Conservation (phyloP, 2,888 invertebrate genomes). For the Caenorhabditis sp. region DNA sequence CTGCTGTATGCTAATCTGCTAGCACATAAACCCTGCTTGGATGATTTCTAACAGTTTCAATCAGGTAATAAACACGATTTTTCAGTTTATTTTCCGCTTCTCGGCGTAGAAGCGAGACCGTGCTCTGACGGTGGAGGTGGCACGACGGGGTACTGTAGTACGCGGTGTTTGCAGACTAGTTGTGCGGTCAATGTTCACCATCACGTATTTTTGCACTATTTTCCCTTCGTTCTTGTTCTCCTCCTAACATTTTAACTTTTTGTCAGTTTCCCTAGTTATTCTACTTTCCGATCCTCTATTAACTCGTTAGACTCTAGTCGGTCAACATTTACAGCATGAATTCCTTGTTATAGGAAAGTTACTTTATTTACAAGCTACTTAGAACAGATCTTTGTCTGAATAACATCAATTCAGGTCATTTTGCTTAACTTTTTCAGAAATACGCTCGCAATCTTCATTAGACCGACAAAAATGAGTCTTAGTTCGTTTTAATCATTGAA, state of each 20-base stretch:
- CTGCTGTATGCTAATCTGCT: too few relatives aligned
- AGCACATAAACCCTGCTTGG: not conserved
- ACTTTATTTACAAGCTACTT: not conserved
- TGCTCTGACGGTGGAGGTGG: constrained; percentile 20
- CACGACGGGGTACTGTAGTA: constrained; percentile 41
- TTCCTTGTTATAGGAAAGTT: not conserved
- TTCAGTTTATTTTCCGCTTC: constrained; percentile 57
- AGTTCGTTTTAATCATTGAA: not conserved
- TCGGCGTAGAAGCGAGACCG: constrained; percentile 29
- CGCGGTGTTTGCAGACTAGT: constrained; percentile 54
- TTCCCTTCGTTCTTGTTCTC: constrained; percentile 1
- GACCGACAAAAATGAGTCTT: not conserved
- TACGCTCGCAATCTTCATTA: constrained; percentile 51
- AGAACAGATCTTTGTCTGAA: not conserved
- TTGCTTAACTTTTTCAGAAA: constrained; percentile 46
- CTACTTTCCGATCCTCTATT: constrained; percentile 21
- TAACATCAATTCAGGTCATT: not conserved
- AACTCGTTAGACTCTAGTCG: constrained; percentile 25
- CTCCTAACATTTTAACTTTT: constrained; percentile 12
- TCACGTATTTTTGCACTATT: constrained; percentile 54
- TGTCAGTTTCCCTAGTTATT: constrained; percentile 30
- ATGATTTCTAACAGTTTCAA: not conserved
- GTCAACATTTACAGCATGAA: constrained; percentile 11
- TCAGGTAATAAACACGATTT: constrained; percentile 16
- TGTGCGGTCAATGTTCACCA: constrained; percentile 56